Conservation (phyloP, 2,888 invertebrate species). For the Sycophila texana region DNA sequence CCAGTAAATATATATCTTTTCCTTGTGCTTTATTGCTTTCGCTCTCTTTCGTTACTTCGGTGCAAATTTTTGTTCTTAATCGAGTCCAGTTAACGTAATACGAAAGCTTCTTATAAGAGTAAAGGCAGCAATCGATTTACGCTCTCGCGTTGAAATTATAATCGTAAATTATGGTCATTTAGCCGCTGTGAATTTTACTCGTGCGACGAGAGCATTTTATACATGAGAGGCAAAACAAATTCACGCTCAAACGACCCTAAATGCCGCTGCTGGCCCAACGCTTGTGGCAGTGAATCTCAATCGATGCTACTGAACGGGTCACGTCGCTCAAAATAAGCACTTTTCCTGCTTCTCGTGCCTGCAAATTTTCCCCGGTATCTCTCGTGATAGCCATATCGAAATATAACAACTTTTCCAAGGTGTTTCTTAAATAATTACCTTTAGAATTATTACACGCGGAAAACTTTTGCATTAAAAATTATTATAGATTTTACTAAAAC, state of each 20-base stretch:
- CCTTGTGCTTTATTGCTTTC: no score
- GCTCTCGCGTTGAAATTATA: background rate
- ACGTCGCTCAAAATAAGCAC: background rate
- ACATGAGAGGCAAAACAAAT: slow-evolving; percentile 24
- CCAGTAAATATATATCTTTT: no score
- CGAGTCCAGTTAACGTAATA: no score
- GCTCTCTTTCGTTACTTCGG: no score
- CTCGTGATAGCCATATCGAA: background rate
- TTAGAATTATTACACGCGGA: no score
- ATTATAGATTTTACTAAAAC: no score
- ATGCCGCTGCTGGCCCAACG: background rate
- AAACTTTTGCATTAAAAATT: no score
- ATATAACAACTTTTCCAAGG: background rate
- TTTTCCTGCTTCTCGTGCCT: slow-evolving; percentile 1
- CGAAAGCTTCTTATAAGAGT: background rate
- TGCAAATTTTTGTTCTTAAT: no score
- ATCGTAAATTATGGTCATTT: slow-evolving; percentile 22
- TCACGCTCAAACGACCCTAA: slow-evolving; percentile 41
- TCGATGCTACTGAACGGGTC: slow-evolving; percentile 18
- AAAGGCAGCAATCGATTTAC: background rate
- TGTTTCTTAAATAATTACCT: no score
- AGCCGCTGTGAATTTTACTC: slow-evolving; percentile 19
- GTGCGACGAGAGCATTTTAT: slow-evolving; percentile 13
- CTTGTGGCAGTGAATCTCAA: background rate
- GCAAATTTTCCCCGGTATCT: background rate